Evolutionary conservation across 1,140 invertebrate genomes (phyloP).

Genomic region (Drosophila pallidifrons): DNA sequence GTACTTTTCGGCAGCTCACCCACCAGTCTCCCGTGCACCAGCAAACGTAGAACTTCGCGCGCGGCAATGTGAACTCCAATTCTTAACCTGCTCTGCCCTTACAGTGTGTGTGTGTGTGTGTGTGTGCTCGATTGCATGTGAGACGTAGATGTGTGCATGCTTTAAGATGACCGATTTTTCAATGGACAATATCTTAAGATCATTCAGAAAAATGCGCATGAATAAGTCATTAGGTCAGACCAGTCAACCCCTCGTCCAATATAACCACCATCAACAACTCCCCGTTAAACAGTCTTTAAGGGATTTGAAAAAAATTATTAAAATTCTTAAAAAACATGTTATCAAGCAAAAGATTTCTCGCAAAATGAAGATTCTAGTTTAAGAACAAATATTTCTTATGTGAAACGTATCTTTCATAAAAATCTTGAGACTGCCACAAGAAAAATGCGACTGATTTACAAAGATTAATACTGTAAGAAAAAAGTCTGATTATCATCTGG

Average conservation of each 20-base stretch:
- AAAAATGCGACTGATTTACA: slow-evolving; percentile 58
- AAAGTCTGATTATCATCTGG: slow-evolving; percentile 52
- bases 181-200: slow-evolving; percentile 78
- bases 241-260: slow-evolving; percentile 22
- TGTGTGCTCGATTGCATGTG: slow-evolving; percentile 20
- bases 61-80: slow-evolving; percentile 62
- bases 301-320: slow-evolving; percentile 76
- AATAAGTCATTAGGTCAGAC: slow-evolving; percentile 60
- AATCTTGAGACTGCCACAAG: slow-evolving; percentile 53
- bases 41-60: slow-evolving; percentile 68
- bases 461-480: slow-evolving; percentile 27
- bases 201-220: slow-evolving; percentile 82
- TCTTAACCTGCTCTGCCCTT: background rate
- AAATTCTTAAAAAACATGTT: slow-evolving; percentile 72
- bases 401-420: slow-evolving; percentile 1
- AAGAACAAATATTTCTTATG: slow-evolving; percentile 19
- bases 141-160: slow-evolving; percentile 14
- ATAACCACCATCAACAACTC: slow-evolving; percentile 43
- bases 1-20: slow-evolving; percentile 75
- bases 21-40: slow-evolving; percentile 77
- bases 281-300: slow-evolving; percentile 52
- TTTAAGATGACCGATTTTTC: slow-evolving; percentile 74
- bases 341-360: slow-evolving; percentile 72
- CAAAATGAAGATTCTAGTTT: slow-evolving; percentile 73
- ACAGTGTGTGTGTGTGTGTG: slow-evolving; percentile 1